Evolutionary conservation across 2,888 invertebrate genomes (phyloP).

Genomic region (Seira musarum): DNA sequence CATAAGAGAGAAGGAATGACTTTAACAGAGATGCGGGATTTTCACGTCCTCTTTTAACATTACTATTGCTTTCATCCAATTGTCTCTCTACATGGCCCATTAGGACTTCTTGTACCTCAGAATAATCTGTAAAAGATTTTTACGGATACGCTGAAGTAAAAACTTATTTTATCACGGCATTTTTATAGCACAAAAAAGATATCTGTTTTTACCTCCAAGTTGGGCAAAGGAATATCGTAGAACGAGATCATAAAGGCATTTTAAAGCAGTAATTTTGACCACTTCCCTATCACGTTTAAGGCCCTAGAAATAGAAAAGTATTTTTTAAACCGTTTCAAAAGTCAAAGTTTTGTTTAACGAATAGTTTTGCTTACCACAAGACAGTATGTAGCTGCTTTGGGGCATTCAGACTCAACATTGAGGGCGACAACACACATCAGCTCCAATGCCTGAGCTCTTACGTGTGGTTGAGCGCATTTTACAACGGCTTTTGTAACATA

Average conservation of each 20-base stretch:
- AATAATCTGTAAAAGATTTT: conserved; percentile 2
- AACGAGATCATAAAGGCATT: conserved; percentile 40
- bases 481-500: conserved; percentile 25
- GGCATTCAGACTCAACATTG: conserved; percentile 20
- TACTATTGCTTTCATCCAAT: neutral
- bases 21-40: conserved; percentile 24
- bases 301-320: conserved; percentile 24
- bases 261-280: conserved; percentile 35
- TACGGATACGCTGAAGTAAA: too few species aligned
- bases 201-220: conserved; percentile 17
- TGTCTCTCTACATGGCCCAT: neutral
- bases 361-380: conserved; percentile 30
- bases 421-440: conserved; percentile 31
- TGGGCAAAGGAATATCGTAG: conserved; percentile 33
- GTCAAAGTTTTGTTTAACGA: neutral
- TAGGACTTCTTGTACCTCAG: conserved; percentile 12
- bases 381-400: conserved; percentile 29
- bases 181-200: neutral
- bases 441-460: conserved; percentile 34
- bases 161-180: too few species aligned
- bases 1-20: conserved; percentile 32
- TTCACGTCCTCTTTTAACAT: neutral
- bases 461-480: neutral
- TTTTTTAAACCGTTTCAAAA: neutral
- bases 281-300: conserved; percentile 8